A percentile compares a stretch with the other conserved stretches of the same genome.
Evolutionary conservation across 2,797 vertebrate genomes (phyloP).

Genomic region (Platyrinchus mystaceus): DNA sequence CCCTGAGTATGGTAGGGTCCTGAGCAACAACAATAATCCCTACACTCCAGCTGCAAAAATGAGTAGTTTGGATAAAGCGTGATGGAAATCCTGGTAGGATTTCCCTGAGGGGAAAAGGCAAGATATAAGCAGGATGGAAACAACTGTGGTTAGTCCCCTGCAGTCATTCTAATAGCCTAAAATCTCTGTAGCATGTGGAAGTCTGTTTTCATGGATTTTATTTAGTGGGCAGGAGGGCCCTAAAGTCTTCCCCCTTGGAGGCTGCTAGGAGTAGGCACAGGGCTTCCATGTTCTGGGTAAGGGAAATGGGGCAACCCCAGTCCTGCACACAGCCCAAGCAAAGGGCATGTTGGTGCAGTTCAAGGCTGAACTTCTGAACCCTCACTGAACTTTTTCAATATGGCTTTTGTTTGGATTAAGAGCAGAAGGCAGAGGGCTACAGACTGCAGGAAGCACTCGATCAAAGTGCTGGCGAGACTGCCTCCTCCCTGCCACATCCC

Average conservation of each 20-base stretch:
- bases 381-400: constrained; percentile 27
- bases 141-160: neutral
- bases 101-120: neutral
- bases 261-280: neutral
- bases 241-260: neutral
- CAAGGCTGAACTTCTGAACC: constrained; percentile 53
- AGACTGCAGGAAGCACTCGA: constrained; percentile 58
- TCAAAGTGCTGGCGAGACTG: constrained; percentile 54
- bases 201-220: neutral
- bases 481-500: constrained; percentile 51
- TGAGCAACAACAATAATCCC: neutral
- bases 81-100: neutral
- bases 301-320: neutral
- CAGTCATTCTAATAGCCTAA: neutral
- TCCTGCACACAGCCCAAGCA: neutral
- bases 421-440: constrained; percentile 45
- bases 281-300: neutral
- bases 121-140: neutral
- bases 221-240: neutral
- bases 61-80: neutral
- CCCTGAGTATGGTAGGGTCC: neutral
- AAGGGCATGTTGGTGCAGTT: neutral
- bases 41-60: neutral
- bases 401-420: constrained; percentile 57
- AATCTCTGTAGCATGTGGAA: neutral